Percentiles rank a stretch among this genome's conserved stretches.
These are phyloP conservation scores for Porites cylindrica DNA, from an alignment of 92 coral and sea anemone genomes.

Conservation along the genomic window DNA sequence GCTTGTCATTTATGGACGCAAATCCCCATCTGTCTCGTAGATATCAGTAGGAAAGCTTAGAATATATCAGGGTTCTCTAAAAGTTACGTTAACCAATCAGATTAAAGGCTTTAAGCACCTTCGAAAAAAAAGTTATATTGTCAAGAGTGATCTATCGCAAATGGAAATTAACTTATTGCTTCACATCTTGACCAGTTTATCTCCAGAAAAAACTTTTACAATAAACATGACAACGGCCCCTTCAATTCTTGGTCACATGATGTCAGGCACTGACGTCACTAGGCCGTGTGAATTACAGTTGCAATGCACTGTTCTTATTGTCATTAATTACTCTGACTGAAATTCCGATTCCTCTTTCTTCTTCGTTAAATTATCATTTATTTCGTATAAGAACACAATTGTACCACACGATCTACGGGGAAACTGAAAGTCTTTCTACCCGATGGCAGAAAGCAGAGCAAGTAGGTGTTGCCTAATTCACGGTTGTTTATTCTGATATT, in stretches of 20 bases:
- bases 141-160: not conserved
- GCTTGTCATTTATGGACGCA: no score
- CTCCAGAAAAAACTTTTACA: no score
- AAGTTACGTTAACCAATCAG: no score
- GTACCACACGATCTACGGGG: not conserved
- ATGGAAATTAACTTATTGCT: not conserved
- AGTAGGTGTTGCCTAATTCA: slow-evolving; percentile 1
- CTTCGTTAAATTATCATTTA: not conserved
- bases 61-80: no score
- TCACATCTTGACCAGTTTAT: not conserved
- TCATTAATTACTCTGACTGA: not conserved
- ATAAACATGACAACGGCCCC: not conserved
- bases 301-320: not conserved
- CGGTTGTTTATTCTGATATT: not conserved
- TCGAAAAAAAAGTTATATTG: not conserved
- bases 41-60: no score
- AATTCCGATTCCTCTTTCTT: not conserved
- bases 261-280: not conserved
- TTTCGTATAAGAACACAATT: not conserved
- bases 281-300: not conserved
- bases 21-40: no score
- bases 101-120: no score
- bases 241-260: slow-evolving; percentile 7
- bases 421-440: not conserved
- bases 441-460: slow-evolving; percentile 35